Percentiles rank a stretch among this genome's conserved stretches.
Conservation (phyloP, 2,888 invertebrate genomes). For the Platycheirus rosarum region DNA sequence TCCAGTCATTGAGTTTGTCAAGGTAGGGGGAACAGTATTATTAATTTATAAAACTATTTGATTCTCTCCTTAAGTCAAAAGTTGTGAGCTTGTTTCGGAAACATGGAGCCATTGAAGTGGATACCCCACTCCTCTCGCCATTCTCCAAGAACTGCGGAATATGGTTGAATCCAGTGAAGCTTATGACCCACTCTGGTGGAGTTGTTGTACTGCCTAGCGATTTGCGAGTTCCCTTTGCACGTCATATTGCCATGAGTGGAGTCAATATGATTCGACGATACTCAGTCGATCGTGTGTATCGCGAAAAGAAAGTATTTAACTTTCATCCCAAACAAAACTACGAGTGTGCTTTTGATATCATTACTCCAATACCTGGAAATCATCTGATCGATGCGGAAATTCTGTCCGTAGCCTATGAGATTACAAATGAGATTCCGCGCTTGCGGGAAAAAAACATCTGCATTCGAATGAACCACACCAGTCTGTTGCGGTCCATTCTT, state of each 20-base stretch:
- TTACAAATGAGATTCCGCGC: constrained; percentile 87
- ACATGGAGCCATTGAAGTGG: constrained; percentile 91
- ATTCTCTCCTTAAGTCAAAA: constrained; percentile 76
- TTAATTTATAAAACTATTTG: neutral
- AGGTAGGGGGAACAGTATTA: constrained; percentile 75
- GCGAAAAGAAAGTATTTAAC: constrained; percentile 90
- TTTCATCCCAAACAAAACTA: constrained; percentile 94
- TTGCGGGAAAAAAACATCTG: constrained; percentile 86
- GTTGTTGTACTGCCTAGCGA: constrained; percentile 94
- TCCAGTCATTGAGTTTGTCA: constrained; percentile 82
- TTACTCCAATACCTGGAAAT: constrained; percentile 89
- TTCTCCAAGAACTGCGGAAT: constrained; percentile 83
- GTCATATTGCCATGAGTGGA: constrained; percentile 91
- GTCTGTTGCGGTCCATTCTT: constrained; percentile 89
- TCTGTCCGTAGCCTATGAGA: constrained; percentile 89
- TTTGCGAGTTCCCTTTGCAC: constrained; percentile 90
- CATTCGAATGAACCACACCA: constrained; percentile 91
- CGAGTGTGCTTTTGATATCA: constrained; percentile 97
- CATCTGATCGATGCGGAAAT: constrained; percentile 94
- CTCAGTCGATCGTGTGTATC: constrained; percentile 92
- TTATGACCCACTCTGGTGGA: constrained; percentile 94
- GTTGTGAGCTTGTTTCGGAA: constrained; percentile 86
- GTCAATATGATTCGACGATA: constrained; percentile 92
- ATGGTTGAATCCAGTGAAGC: constrained; percentile 84
- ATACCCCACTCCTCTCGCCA: constrained; percentile 92